Evolutionary conservation across 1,140 invertebrate species (phyloP).

Genomic region (Melanaphis sacchari): DNA sequence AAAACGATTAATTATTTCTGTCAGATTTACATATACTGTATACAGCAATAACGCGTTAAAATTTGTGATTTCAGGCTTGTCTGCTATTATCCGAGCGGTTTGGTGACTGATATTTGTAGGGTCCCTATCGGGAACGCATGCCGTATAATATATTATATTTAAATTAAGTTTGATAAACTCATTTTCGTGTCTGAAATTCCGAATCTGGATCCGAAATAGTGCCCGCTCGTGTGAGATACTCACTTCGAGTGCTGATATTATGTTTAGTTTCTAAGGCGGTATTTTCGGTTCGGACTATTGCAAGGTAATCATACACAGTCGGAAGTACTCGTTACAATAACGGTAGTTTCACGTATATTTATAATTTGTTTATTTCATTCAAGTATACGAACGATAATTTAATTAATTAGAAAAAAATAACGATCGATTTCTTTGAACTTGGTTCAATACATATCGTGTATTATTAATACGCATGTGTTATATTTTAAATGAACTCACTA

Average conservation of each 20-base stretch:
- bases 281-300: background rate
- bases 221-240: too few relatives aligned
- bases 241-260: too few relatives aligned
- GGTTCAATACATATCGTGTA: too few relatives aligned
- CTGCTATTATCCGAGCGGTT: background rate
- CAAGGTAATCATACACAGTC: too few relatives aligned
- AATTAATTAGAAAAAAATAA: background rate
- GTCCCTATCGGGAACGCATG: background rate
- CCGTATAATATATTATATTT: background rate
- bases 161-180: background rate
- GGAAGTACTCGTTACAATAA: too few relatives aligned
- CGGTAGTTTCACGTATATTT: too few relatives aligned
- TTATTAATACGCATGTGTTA: background rate
- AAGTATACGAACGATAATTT: background rate
- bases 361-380: background rate
- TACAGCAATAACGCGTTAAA: too few relatives aligned
- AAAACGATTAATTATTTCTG: too few relatives aligned
- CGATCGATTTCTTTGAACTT: background rate
- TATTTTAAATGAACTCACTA: background rate
- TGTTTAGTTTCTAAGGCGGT: too few relatives aligned
- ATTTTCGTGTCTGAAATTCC: background rate
- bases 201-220: background rate
- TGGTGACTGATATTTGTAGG: too few relatives aligned
- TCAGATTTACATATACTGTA: too few relatives aligned
- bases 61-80: background rate